Percentiles rank a stretch among this genome's conserved stretches.
These are phyloP conservation scores for Argyrosomus regius DNA, from an alignment of 2,797 vertebrate species.

Conservation along the genomic window DNA sequence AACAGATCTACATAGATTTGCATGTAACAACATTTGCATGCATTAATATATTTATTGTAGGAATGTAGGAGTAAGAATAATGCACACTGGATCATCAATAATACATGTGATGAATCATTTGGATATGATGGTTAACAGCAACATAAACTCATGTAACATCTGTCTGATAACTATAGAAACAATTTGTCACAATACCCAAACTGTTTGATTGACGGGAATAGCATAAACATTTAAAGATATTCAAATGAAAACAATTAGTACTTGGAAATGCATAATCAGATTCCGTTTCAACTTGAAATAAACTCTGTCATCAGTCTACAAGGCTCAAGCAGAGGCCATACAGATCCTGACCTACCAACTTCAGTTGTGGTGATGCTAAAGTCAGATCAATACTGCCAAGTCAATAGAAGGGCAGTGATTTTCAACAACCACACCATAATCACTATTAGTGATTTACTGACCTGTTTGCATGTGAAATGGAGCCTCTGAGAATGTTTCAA, in stretches of 20 bases:
- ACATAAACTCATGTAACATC: conserved; percentile 19
- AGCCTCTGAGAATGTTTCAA: conserved; percentile 64
- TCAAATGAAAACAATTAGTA: background rate
- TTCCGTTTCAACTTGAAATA: conserved; percentile 2
- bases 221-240: background rate
- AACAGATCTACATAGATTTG: conserved; percentile 49
- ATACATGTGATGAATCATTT: conserved; percentile 41
- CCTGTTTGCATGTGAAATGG: conserved; percentile 61
- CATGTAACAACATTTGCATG: conserved; percentile 53
- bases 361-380: conserved; percentile 51
- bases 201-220: background rate
- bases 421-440: conserved; percentile 38
- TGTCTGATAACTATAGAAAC: background rate
- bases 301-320: background rate
- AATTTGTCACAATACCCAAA: background rate
- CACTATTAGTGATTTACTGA: conserved; percentile 63
- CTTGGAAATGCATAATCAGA: background rate
- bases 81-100: conserved; percentile 29
- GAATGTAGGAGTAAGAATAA: conserved; percentile 42
- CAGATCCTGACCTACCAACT: conserved; percentile 50
- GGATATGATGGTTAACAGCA: conserved; percentile 33
- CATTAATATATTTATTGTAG: conserved; percentile 48
- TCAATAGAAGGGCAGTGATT: conserved; percentile 61
- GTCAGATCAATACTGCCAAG: conserved; percentile 57
- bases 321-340: conserved; percentile 1